Percentiles rank a stretch among this genome's conserved stretches.
Conservation (phyloP, 2,797 vertebrate species). For the Ammospiza maritima region DNA sequence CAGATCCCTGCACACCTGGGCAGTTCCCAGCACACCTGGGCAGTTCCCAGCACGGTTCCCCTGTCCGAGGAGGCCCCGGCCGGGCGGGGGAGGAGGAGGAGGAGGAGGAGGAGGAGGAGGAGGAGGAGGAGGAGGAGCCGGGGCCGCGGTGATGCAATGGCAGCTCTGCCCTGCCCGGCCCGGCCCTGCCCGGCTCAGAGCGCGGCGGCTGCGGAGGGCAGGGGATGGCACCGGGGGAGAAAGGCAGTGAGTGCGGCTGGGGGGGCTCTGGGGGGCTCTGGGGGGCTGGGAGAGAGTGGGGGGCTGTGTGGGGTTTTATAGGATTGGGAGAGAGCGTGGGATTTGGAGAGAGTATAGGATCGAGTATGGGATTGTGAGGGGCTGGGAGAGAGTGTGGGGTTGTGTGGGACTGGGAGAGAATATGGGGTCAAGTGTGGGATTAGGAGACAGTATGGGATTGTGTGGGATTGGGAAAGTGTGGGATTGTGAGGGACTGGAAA, state of each 20-base stretch:
- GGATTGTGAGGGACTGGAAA: too few species aligned
- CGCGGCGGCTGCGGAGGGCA: neutral
- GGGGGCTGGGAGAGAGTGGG: neutral
- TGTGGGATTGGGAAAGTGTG: too few species aligned
- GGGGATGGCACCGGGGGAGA: neutral
- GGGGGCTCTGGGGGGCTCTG: too few species aligned
- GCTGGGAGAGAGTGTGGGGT: too few species aligned
- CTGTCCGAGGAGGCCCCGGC: neutral
- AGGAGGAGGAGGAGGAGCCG: conserved; percentile 22
- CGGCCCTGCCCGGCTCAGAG: neutral
- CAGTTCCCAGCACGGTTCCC: neutral
- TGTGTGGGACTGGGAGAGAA: too few species aligned
- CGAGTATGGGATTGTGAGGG: too few species aligned
- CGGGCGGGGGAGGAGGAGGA: neutral
- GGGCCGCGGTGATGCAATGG: conserved; percentile 6
- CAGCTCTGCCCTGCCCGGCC: neutral
- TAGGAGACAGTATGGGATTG: too few species aligned
- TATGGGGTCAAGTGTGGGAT: too few species aligned
- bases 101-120: too few species aligned
- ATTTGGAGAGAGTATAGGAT: too few species aligned
- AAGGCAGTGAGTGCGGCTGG: neutral
- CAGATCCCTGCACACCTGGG: too few species aligned
- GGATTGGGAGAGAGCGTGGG: neutral
- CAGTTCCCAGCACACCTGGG: neutral
- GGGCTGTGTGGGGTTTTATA: neutral